Evolutionary conservation across 1,140 invertebrate genomes (phyloP).

Genomic region (Cyrtorhinus lividipennis): DNA sequence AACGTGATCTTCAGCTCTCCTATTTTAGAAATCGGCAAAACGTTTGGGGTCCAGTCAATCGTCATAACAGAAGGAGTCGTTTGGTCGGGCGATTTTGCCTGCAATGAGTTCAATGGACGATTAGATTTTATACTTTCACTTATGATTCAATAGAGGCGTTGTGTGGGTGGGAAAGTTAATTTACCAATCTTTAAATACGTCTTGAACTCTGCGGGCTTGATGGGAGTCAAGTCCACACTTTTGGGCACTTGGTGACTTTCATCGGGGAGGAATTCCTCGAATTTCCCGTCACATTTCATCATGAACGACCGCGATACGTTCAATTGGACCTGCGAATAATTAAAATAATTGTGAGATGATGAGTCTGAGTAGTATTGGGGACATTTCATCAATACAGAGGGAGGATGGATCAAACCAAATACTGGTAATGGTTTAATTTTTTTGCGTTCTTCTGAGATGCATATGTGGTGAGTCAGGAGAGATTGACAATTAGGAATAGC

Average conservation of each 20-base stretch:
- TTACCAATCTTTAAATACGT: slow-evolving; percentile 58
- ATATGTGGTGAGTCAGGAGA: too few species aligned
- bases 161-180: slow-evolving; percentile 20
- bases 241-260: slow-evolving; percentile 35
- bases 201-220: slow-evolving; percentile 49
- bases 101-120: too few species aligned
- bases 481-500: too few species aligned
- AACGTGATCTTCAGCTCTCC: slow-evolving; percentile 52
- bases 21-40: slow-evolving; percentile 49
- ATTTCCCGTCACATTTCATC: slow-evolving; percentile 49
- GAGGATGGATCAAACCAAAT: too few species aligned
- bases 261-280: slow-evolving; percentile 41
- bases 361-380: too few species aligned
- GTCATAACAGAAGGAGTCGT: slow-evolving; percentile 51
- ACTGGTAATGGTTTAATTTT: too few species aligned
- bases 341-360: too few species aligned
- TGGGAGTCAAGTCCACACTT: slow-evolving; percentile 35
- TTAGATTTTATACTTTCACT: too few species aligned
- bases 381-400: too few species aligned
- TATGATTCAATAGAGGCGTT: too few species aligned
- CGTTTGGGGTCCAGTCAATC: slow-evolving; percentile 63
- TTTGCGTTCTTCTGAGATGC: too few species aligned
- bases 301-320: slow-evolving; percentile 40
- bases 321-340: background rate
- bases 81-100: slow-evolving; percentile 42